Conservation (phyloP, 2,113 vertebrate genomes). For the Macquaria ambigua region DNA sequence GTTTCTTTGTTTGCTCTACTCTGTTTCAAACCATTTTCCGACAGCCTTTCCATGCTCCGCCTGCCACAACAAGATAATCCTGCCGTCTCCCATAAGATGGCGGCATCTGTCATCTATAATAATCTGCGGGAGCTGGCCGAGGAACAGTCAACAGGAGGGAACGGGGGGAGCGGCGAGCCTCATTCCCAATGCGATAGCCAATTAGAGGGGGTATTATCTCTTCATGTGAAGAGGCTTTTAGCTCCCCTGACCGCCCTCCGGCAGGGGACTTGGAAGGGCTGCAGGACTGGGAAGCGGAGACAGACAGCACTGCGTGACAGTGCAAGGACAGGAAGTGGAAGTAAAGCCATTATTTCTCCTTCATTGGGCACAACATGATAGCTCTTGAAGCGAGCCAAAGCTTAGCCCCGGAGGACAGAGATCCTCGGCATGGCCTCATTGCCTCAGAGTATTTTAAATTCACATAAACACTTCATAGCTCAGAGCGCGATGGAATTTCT, state of each 20-base stretch:
- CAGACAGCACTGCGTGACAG: constrained; percentile 39
- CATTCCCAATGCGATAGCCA: constrained; percentile 60
- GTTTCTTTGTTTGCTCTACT: constrained; percentile 52
- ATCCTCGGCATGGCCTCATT: constrained; percentile 52
- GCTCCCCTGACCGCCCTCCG: constrained; percentile 46
- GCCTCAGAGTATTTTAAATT: constrained; percentile 63
- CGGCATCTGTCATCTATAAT: constrained; percentile 78
- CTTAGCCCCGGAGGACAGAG: constrained; percentile 36
- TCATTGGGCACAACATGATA: constrained; percentile 69
- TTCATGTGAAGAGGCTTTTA: constrained; percentile 75
- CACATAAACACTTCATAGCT: constrained; percentile 60
- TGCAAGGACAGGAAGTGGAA: constrained; percentile 70
- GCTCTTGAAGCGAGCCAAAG: constrained; percentile 61
- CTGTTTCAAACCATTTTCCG: constrained; percentile 59
- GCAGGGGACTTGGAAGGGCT: constrained; percentile 26
- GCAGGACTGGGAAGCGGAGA: constrained; percentile 26
- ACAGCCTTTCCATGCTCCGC: constrained; percentile 58
- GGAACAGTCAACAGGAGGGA: constrained; percentile 66
- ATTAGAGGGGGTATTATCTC: constrained; percentile 76
- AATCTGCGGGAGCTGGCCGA: constrained; percentile 61
- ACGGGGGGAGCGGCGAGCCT: constrained; percentile 42
- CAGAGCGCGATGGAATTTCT: constrained; percentile 36
- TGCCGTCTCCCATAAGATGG: constrained; percentile 71
- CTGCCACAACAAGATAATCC: constrained; percentile 79
- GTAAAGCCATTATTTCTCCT: constrained; percentile 72